These are phyloP conservation scores for Megaceryle torquata DNA, from an alignment of 2,113 vertebrate species.

Conservation along the genomic window DNA sequence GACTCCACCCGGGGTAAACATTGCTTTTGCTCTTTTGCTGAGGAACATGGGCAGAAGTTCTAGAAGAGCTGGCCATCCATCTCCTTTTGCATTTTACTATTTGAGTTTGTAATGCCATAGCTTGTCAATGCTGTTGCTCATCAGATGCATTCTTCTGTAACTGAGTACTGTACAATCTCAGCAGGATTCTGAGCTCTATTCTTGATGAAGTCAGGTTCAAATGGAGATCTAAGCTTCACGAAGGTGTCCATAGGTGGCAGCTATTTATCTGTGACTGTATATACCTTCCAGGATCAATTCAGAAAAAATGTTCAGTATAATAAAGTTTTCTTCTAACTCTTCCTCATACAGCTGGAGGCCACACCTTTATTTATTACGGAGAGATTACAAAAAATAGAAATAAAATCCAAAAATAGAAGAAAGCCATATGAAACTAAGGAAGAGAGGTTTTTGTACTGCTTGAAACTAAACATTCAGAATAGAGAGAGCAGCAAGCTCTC, in stretches of 20 bases:
- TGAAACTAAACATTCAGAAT: neutral
- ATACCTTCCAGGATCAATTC: neutral
- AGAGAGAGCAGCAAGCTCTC: neutral
- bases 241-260: neutral
- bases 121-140: neutral
- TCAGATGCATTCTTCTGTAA: neutral
- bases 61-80: neutral
- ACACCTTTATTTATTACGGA: neutral
- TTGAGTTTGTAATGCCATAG: neutral
- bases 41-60: neutral
- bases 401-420: neutral
- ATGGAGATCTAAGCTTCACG: neutral
- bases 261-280: neutral
- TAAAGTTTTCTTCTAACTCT: neutral
- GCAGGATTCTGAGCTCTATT: neutral
- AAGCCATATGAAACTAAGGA: neutral
- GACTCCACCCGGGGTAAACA: accelerated
- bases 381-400: neutral
- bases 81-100: neutral
- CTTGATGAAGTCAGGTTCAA: slow-evolving; percentile 8
- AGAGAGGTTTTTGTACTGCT: neutral
- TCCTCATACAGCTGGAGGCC: neutral
- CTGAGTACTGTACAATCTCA: neutral
- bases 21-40: neutral
- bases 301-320: neutral